Percentiles rank a stretch among this genome's conserved stretches.
Conservation (phyloP, 2,888 invertebrate species). For the Tortricodes alternella region DNA sequence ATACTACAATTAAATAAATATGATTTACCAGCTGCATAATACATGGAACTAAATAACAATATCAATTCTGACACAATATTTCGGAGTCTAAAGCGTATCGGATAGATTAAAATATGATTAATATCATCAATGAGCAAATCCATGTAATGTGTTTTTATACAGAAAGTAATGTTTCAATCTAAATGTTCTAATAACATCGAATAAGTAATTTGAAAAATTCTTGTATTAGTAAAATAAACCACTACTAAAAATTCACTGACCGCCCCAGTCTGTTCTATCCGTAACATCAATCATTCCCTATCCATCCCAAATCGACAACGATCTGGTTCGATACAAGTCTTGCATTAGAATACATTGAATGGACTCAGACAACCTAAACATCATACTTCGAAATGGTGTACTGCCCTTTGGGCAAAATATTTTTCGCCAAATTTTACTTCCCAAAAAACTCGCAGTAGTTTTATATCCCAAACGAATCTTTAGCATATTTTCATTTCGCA, state of each 20-base stretch:
- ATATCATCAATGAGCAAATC: slow-evolving; percentile 26
- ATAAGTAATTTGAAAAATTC: slow-evolving; percentile 12
- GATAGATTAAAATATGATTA: slow-evolving; percentile 25
- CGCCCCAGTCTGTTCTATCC: slow-evolving; percentile 42
- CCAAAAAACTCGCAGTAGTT: too few species aligned
- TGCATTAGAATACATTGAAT: slow-evolving; percentile 23
- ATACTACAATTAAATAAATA: slow-evolving; percentile 18
- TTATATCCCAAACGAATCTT: too few species aligned
- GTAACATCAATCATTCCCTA: slow-evolving; percentile 28
- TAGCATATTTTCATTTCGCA: too few species aligned
- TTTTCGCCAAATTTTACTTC: too few species aligned
- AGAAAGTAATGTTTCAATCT: slow-evolving; percentile 18
- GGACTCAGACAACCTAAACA: too few species aligned
- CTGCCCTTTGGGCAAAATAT: too few species aligned
- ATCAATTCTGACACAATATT: slow-evolving; percentile 8
- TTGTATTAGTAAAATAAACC: slow-evolving; percentile 17
- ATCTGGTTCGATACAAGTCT: slow-evolving; percentile 38
- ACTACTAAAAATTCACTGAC: slow-evolving; percentile 43
- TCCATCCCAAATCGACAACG: slow-evolving; percentile 38
- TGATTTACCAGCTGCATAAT: slow-evolving; percentile 17
- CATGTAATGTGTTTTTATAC: slow-evolving; percentile 7
- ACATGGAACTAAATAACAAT: slow-evolving; percentile 3
- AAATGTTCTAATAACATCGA: slow-evolving; percentile 21
- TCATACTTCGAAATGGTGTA: too few species aligned
- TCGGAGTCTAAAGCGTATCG: slow-evolving; percentile 27